These are phyloP conservation scores for Parasteatoda lunata DNA, from an alignment of 2,888 invertebrate species.

Conservation along the genomic window DNA sequence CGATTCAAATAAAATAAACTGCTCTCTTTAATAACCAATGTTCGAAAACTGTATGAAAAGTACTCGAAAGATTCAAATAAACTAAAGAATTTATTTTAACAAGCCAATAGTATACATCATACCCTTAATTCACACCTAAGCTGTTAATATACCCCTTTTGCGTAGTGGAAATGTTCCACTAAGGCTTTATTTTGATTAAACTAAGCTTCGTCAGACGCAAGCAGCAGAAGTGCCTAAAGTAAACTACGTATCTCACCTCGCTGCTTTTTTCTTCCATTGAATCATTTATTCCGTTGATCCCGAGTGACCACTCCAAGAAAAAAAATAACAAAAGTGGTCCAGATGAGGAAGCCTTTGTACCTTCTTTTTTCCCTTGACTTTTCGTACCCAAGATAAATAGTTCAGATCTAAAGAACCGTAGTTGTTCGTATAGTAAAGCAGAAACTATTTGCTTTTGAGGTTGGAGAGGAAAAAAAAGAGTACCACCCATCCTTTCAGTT, in stretches of 20 bases:
- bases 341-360: neutral
- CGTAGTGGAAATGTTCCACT: too few species aligned
- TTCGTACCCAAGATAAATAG: slow-evolving; percentile 22
- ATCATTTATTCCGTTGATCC: slow-evolving; percentile 6
- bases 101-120: too few species aligned
- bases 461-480: neutral
- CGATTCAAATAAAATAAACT: too few species aligned
- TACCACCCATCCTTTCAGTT: neutral
- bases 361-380: too few species aligned
- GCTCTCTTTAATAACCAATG: too few species aligned
- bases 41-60: too few species aligned
- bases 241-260: neutral
- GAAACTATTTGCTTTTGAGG: slow-evolving; percentile 10
- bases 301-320: slow-evolving; percentile 3
- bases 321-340: neutral
- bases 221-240: slow-evolving; percentile 3
- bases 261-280: neutral
- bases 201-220: neutral
- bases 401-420: slow-evolving; percentile 2
- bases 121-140: too few species aligned
- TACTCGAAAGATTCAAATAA: too few species aligned
- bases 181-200: neutral
- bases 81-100: too few species aligned
- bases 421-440: neutral
- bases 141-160: too few species aligned